Conservation (phyloP, 2,113 vertebrate species). For the Sisor rabdophorus region DNA sequence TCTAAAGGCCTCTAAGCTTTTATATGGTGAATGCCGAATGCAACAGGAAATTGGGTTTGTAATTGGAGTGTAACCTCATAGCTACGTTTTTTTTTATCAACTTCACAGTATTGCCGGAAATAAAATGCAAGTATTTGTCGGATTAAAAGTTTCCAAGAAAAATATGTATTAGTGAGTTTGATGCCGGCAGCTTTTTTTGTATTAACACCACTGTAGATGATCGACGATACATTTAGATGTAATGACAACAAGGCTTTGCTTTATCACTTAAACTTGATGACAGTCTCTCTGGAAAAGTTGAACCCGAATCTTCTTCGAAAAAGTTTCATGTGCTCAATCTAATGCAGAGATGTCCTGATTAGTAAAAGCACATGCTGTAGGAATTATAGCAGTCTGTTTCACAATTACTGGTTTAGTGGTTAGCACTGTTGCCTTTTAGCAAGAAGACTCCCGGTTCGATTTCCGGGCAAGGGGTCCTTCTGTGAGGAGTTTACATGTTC, state of each 20-base stretch:
- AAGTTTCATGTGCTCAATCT: not conserved
- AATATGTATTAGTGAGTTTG: not conserved
- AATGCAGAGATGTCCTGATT: not conserved
- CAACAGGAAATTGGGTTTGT: slow-evolving; percentile 9
- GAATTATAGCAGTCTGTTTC: not conserved
- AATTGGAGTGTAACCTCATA: slow-evolving; percentile 4
- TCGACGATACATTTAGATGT: not conserved
- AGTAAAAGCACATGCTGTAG: not conserved
- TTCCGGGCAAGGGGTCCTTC: no score
- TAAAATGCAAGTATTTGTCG: not conserved
- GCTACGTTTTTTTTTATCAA: not conserved
- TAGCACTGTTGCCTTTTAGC: no score
- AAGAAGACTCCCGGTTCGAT: no score
- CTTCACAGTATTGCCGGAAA: not conserved
- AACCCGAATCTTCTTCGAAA: not conserved
- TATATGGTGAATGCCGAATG: not conserved
- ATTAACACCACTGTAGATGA: not conserved
- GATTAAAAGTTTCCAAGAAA: not conserved
- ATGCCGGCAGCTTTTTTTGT: not conserved
- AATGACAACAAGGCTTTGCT: not conserved
- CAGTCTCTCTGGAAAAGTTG: not conserved
- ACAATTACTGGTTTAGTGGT: no score
- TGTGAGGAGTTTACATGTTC: no score
- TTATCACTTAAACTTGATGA: not conserved
- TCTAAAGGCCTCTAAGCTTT: slow-evolving; percentile 1